Base-by-base conservation (phyloP, 23 tunicate species). In the Aplidium turbinatum region DNA sequence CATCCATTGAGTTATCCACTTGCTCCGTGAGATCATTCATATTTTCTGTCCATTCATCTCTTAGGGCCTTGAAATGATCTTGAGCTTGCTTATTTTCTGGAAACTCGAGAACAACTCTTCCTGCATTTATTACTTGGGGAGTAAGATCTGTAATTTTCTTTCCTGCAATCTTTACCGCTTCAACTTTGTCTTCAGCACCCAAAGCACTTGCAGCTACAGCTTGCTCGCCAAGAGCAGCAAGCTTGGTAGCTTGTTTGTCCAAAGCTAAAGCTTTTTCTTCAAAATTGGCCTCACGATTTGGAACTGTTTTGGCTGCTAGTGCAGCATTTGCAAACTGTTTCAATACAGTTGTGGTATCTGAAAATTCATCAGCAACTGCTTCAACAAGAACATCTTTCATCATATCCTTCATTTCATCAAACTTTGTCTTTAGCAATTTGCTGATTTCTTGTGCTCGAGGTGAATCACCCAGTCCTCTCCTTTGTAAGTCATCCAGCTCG, bases 61-160 rank as follows among this genome's bases (percentile, higher is more conserved):
- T 47, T 26, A 82, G 39, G 0, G 83, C 70, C 60, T 95, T 75
- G 33, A 95, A 89, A 47, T 95, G 96, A 4, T 95, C 96, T 51
- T 80, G 47, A 33, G 99, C 96, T 22, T 71, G 80, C 33, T 88
- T 79, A 39, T 89, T 83, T 19, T 79, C 95, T 1, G 99, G 99
- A 51, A 84, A 47, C 20, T 73, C 64, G 23, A 95, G 83, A 45
- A 95, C 99, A 48, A 95, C 93, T 50, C 80, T 85, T 21, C 96
- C 99, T 51, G 99, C 99, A 65, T 85, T 75, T 16, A 95, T 47
- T 18, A 95, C 87, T 72, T 95, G 92, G 0, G 99, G 96, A 31
- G 99, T 84, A n/a, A 91, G 86, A 33, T 56, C 77, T n/a, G 70
- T 74, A 6, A 91, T 64, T 45, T 88, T 84, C 18, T 85, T 75